These are phyloP conservation scores for Poeciliopsis turneri DNA, from an alignment of 2,797 vertebrate species.

Conservation along the genomic window DNA sequence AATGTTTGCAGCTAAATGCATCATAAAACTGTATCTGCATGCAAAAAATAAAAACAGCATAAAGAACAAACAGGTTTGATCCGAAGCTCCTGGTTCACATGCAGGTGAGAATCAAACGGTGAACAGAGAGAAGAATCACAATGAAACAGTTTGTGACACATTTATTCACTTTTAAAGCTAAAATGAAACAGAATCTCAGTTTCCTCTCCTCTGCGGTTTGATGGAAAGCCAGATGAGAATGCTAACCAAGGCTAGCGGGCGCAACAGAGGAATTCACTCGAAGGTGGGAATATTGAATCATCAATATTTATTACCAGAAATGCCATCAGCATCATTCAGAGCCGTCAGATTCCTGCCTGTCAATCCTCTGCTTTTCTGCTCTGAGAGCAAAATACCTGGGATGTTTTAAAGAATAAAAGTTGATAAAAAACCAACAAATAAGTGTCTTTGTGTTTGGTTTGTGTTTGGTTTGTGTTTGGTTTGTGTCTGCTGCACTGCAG, in stretches of 20 bases:
- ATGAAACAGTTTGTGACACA: neutral
- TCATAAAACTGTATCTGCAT: neutral
- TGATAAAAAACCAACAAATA: neutral
- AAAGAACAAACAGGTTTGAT: neutral
- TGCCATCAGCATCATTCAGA: conserved; percentile 25
- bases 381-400: neutral
- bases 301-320: conserved; percentile 33
- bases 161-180: conserved; percentile 1
- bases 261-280: conserved; percentile 28
- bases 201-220: conserved; percentile 9
- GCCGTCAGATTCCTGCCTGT: neutral
- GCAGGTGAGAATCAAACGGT: neutral
- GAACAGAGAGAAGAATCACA: neutral
- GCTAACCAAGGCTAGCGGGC: conserved; percentile 39
- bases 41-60: no score
- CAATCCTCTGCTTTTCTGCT: neutral
- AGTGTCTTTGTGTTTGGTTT: neutral
- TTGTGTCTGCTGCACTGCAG: conserved; percentile 33
- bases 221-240: conserved; percentile 38
- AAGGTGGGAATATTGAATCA: conserved; percentile 28
- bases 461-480: no score
- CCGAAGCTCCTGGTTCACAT: neutral
- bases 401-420: neutral
- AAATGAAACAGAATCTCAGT: neutral
- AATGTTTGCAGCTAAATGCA: neutral